Base-by-base conservation (phyloP, 2,888 invertebrate genomes). In the Cactoblastis cactorum region DNA sequence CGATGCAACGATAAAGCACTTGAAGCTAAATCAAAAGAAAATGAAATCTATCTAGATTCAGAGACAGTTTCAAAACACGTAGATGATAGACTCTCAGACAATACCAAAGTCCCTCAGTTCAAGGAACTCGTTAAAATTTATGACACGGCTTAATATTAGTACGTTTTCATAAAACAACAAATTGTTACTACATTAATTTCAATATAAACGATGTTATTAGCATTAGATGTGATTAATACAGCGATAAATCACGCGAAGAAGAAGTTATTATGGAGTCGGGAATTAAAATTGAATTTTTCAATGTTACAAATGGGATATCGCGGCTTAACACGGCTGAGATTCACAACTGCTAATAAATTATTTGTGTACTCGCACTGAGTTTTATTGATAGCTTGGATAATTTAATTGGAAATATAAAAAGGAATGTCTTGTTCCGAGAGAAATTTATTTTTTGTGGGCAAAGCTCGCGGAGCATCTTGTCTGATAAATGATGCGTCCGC, bases 401-500 rank as follows among this genome's bases (percentile, higher is more conserved):
- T 49, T 49, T 49, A 49, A 49, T 49, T 49, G 49, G 49, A 49
- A 49, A 49, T 49, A 43, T 49, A 49, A 49, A 48, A 49, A 49
- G 49, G 49, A 49, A 49, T 49, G 41, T 43, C 49, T 49, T 49
- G 49, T 49, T 49, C 41, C 14, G 49, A 49, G 41, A 41, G 41
- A 41, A 49, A 41, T 41, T 37, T 15, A 17, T 32, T 49, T 48
- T 49, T 49, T 39, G 49, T 49, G 17, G 38, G 49, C 41, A 49
- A 71, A 72, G 69, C 75, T 61, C 66, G 65, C 67, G 68, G 73
- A 74, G 65, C 67, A 69, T 65, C 69, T 73, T 71, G 78, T 78
- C 84, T 89, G 86, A 89, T 87, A 88, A 89, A 89, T 89, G 86
- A 87, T 80, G 75, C 70, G 78, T 71, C 73, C 62, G 82, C 81